Evolutionary conservation across 2,797 vertebrate species (phyloP).

Genomic region (Hyperoplus immaculatus): DNA sequence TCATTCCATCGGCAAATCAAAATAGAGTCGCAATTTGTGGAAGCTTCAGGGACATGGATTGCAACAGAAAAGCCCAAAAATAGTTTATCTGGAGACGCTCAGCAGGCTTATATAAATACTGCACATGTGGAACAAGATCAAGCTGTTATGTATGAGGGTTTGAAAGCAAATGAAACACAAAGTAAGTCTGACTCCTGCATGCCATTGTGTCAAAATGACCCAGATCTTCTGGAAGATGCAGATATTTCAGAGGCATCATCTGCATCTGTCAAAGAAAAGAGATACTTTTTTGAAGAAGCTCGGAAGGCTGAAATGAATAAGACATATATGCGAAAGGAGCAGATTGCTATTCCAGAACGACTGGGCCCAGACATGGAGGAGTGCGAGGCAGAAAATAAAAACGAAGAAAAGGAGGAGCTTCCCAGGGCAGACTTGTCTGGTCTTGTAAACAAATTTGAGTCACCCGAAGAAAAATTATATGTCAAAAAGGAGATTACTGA

Average conservation of each 20-base stretch:
- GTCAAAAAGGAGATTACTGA: constrained; percentile 75
- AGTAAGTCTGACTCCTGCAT: constrained; percentile 34
- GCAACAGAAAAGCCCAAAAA: constrained; percentile 26
- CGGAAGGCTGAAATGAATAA: constrained; percentile 84
- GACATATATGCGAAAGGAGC: constrained; percentile 79
- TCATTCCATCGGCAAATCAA: constrained; percentile 91
- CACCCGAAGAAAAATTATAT: constrained; percentile 73
- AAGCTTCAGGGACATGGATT: constrained; percentile 30
- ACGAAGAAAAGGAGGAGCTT: constrained; percentile 78
- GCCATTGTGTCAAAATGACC: constrained; percentile 42
- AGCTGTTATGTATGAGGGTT: constrained; percentile 25
- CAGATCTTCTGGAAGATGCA: constrained; percentile 44
- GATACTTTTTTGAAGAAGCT: constrained; percentile 83
- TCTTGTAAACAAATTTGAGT: constrained; percentile 83
- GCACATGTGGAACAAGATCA: constrained; percentile 30
- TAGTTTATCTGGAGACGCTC: constrained; percentile 38
- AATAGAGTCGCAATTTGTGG: constrained; percentile 78
- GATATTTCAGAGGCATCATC: constrained; percentile 76
- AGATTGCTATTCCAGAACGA: constrained; percentile 76
- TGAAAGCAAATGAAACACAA: constrained; percentile 46
- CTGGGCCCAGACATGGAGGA: constrained; percentile 80
- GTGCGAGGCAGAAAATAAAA: constrained; percentile 66
- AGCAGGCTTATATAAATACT: constrained; percentile 19
- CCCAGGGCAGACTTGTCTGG: constrained; percentile 74
- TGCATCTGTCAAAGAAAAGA: constrained; percentile 83